Base-by-base conservation (phyloP, 2,797 vertebrate genomes). In the Microctenopoma stevenorrisi region DNA sequence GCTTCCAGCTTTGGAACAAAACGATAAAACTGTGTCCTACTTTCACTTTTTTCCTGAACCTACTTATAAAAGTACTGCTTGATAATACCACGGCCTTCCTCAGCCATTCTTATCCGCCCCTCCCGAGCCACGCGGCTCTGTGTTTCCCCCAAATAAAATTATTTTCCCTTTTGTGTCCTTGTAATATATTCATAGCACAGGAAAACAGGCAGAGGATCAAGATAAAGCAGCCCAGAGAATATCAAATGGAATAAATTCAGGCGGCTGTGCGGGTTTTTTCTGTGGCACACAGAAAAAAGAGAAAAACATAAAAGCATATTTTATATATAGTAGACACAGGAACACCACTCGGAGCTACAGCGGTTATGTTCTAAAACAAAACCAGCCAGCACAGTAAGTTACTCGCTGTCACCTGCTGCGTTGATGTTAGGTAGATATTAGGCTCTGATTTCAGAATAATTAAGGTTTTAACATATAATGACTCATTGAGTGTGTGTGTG, bases 181-280 rank as follows among this genome's bases (percentile, higher is more conserved):
- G 64, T 91, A 89, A 90, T 90, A 59, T 90, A 91, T 91, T 92
- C 89, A 86, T 77, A 78, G 87, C 75, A 30, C 82, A 88, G 86
- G 76, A 82, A 85, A 88, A 85, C 75, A 89, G 76, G 77, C 81
- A 77, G 74, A 74, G 81, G 81, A 87, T 87, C 78, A 68, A 81
- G 85, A 91, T 88, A 79, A 88, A 82, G 81, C 87, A 73, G 81
- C 80, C 76, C 51, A 44, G 66, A 82, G 81, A 80, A 90, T 86
- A 93, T 93, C 89, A 92, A 90, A 91, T 81, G 54, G 87, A 92
- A 91, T 91, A 89, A 81, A 93, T 91, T 91, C 82, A 89, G 84
- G 66, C 54, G 70, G 72, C 53, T 78, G 69, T 66, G 78, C 78
- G 72, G 66, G 74, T 64, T 86, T 44, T 70, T 53, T 70, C 58